Evolutionary conservation across 2,797 vertebrate species (phyloP).

Genomic region (Gallinago stenura): DNA sequence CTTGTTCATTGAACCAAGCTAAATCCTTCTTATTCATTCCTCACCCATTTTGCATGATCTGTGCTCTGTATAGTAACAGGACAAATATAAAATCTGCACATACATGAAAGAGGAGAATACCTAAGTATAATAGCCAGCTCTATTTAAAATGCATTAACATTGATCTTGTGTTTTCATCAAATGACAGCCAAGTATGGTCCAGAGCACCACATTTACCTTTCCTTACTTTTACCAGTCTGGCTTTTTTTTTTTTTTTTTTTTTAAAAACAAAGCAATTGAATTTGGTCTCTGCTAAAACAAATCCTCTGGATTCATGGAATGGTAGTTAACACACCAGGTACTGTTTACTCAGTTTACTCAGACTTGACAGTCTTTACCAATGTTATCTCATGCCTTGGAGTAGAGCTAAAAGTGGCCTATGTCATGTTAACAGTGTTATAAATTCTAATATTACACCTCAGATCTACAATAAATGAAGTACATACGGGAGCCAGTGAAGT

Average conservation of each 20-base stretch:
- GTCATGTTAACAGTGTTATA: neutral
- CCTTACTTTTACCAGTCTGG: constrained; percentile 15
- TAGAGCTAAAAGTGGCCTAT: neutral
- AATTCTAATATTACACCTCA: neutral
- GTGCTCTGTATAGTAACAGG: constrained; percentile 2
- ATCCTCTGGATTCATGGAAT: neutral
- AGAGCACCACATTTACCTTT: constrained; percentile 25
- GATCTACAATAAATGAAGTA: neutral
- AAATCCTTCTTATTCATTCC: constrained; percentile 18
- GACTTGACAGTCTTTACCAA: neutral
- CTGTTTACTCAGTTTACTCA: neutral
- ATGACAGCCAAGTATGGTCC: constrained; percentile 29
- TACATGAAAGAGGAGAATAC: constrained; percentile 49
- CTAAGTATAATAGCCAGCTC: neutral
- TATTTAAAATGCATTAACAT: constrained; percentile 65
- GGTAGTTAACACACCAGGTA: neutral
- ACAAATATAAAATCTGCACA: constrained; percentile 53
- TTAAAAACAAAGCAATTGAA: constrained; percentile 32
- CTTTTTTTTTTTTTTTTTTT: neutral
- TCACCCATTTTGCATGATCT: constrained; percentile 56
- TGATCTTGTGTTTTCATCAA: constrained; percentile 32
- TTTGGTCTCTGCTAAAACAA: constrained; percentile 2
- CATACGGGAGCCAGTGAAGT: neutral
- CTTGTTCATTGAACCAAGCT: constrained; percentile 13
- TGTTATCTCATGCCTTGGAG: neutral